A percentile compares a stretch with the other conserved stretches of the same genome.
phyloP scores from a whole-genome alignment of 2,797 vertebrate species.

The Cheirogaleus major region DNA sequence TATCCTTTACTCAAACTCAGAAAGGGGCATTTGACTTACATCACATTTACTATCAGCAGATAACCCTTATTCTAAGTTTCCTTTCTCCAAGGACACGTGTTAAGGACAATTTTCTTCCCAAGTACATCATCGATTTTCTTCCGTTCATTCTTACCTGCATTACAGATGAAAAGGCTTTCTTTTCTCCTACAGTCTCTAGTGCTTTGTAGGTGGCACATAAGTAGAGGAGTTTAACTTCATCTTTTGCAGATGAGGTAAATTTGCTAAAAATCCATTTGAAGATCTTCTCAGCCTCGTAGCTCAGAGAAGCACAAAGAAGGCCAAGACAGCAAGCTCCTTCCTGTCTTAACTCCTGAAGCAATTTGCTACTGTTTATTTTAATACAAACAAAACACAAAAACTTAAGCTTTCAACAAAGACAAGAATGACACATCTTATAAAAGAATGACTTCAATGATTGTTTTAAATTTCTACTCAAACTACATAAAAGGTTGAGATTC shows the following conservation, averaged over 20 bases:
- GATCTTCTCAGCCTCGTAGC: slow-evolving; percentile 98
- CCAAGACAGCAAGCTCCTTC: slow-evolving; percentile 96
- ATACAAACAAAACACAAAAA: slow-evolving; percentile 52
- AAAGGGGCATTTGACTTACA: not conserved
- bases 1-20: slow-evolving; percentile 23
- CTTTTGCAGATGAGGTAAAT: slow-evolving; percentile 94
- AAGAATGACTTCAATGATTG: slow-evolving; percentile 16
- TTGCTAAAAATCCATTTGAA: slow-evolving; percentile 99
- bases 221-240: slow-evolving; percentile 98
- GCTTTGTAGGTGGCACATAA: slow-evolving; percentile 96
- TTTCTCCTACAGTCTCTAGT: slow-evolving; percentile 97
- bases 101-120: slow-evolving; percentile 47
- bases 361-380: slow-evolving; percentile 93
- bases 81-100: not conserved
- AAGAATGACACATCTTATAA: slow-evolving; percentile 51
- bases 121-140: not conserved
- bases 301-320: slow-evolving; percentile 95
- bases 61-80: not conserved
- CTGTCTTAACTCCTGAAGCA: slow-evolving; percentile 97
- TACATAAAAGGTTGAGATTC: slow-evolving; percentile 46
- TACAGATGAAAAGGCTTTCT: slow-evolving; percentile 97
- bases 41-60: not conserved
- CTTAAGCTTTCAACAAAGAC: slow-evolving; percentile 60
- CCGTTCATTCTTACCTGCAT: slow-evolving; percentile 93
- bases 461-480: slow-evolving; percentile 34